These are phyloP conservation scores for Cetonia aurata DNA, from an alignment of 2,888 invertebrate species.

Conservation along the genomic window DNA sequence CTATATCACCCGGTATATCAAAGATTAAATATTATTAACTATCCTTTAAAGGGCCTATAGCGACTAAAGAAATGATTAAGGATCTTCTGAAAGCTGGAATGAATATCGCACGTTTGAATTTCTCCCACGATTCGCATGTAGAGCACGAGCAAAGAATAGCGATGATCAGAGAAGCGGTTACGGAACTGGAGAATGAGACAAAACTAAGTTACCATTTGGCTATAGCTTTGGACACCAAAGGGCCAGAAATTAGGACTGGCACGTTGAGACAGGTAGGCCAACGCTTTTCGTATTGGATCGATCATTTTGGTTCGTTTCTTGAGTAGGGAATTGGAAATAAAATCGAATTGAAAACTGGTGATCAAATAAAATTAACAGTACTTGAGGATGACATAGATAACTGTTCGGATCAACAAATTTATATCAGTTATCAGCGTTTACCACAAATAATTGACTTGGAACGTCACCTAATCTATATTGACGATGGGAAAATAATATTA, in stretches of 20 bases:
- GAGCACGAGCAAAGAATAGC: conserved; percentile 93
- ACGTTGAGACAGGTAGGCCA: conserved; percentile 89
- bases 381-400: conserved; percentile 84
- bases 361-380: conserved; percentile 86
- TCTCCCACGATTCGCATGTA: conserved; percentile 96
- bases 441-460: conserved; percentile 82
- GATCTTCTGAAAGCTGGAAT: conserved; percentile 85
- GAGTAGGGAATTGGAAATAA: conserved; percentile 87
- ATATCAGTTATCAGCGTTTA: conserved; percentile 96
- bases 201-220: conserved; percentile 86
- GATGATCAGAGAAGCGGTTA: conserved; percentile 90
- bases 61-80: too few relatives aligned
- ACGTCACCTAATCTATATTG: conserved; percentile 89
- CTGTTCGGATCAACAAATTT: conserved; percentile 81
- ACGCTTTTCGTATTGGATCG: conserved; percentile 32
- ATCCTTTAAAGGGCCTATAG: too few relatives aligned
- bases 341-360: conserved; percentile 88
- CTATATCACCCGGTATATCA: too few relatives aligned
- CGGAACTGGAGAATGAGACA: conserved; percentile 80
- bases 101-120: conserved; percentile 96
- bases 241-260: conserved; percentile 98
- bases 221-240: conserved; percentile 97
- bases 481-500: conserved; percentile 96
- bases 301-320: background rate
- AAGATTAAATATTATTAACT: too few relatives aligned